phyloP scores from a whole-genome alignment of 2,888 invertebrate species.

The Latrodectus hesperus region DNA sequence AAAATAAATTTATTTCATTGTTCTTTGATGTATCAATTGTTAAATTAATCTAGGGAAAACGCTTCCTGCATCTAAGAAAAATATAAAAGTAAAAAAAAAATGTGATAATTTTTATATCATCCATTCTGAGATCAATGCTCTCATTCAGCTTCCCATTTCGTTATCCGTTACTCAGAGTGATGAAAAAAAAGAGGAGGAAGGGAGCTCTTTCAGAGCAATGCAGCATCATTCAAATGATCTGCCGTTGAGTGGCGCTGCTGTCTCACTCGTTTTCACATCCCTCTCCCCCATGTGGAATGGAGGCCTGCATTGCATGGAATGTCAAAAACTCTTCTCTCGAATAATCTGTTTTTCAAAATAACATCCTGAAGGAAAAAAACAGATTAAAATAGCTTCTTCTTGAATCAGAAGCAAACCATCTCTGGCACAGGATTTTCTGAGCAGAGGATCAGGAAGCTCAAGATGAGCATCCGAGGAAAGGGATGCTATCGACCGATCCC shows the following conservation, averaged over 20 bases:
- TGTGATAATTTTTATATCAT: too few species aligned
- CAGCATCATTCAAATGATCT: constrained; percentile 34
- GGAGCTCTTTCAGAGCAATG: constrained; percentile 30
- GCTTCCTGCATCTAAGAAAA: too few species aligned
- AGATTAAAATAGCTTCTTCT: too few species aligned
- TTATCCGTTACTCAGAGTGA: neutral
- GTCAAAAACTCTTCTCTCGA: constrained; percentile 18
- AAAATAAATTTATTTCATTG: too few species aligned
- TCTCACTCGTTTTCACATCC: constrained; percentile 1
- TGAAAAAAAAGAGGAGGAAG: neutral
- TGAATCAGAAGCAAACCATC: neutral
- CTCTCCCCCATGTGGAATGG: constrained; percentile 23
- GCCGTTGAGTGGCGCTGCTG: constrained; percentile 45
- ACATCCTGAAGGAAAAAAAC: too few species aligned
- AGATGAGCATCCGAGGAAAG: neutral
- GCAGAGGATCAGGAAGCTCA: neutral
- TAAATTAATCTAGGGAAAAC: too few species aligned
- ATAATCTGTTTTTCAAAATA: constrained; percentile 13
- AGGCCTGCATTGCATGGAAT: constrained; percentile 29
- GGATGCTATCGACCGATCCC: constrained; percentile 47
- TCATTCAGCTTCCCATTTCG: neutral
- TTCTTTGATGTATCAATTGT: too few species aligned
- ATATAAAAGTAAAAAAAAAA: too few species aligned
- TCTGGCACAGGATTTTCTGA: neutral
- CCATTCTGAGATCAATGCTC: too few species aligned